phyloP scores from a whole-genome alignment of 92 coral and sea anemone genomes.

The Actinernus sp. region DNA sequence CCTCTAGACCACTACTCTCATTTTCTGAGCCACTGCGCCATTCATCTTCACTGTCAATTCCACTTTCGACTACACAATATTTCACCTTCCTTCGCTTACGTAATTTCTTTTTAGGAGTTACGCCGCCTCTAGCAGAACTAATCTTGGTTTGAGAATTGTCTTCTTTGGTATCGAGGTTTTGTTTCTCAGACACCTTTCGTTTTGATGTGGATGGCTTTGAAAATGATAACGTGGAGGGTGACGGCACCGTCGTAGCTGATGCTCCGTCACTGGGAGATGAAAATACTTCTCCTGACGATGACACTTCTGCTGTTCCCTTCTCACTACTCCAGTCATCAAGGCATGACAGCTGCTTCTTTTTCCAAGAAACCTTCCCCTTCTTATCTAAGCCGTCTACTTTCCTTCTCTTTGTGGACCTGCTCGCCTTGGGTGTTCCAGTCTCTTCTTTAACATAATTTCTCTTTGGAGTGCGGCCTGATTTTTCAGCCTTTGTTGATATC shows the following conservation, averaged over 20 bases:
- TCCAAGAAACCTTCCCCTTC: slow-evolving; percentile 39
- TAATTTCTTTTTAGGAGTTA: slow-evolving; percentile 11
- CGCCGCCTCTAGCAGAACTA: not conserved
- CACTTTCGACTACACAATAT: slow-evolving; percentile 38
- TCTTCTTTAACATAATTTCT: too few relatives aligned
- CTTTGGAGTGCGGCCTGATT: too few relatives aligned
- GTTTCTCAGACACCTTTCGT: too few relatives aligned
- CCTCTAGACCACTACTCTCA: slow-evolving; percentile 14
- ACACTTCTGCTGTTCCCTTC: too few relatives aligned
- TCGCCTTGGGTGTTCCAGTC: not conserved
- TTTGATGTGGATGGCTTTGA: too few relatives aligned
- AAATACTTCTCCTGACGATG: too few relatives aligned
- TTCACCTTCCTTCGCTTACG: slow-evolving; percentile 66
- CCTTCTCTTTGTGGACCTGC: not conserved
- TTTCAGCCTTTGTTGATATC: too few relatives aligned
- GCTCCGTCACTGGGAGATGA: too few relatives aligned
- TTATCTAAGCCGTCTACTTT: not conserved
- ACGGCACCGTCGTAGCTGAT: too few relatives aligned
- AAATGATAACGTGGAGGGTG: too few relatives aligned
- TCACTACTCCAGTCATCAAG: slow-evolving; percentile 24
- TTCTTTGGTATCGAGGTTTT: not conserved
- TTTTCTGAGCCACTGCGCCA: slow-evolving; percentile 26
- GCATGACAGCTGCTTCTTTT: slow-evolving; percentile 56
- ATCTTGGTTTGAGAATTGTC: not conserved
- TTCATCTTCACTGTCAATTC: slow-evolving; percentile 32